Base-by-base conservation (phyloP, 2,797 vertebrate genomes). In the Hydrolagus colliei region DNA sequence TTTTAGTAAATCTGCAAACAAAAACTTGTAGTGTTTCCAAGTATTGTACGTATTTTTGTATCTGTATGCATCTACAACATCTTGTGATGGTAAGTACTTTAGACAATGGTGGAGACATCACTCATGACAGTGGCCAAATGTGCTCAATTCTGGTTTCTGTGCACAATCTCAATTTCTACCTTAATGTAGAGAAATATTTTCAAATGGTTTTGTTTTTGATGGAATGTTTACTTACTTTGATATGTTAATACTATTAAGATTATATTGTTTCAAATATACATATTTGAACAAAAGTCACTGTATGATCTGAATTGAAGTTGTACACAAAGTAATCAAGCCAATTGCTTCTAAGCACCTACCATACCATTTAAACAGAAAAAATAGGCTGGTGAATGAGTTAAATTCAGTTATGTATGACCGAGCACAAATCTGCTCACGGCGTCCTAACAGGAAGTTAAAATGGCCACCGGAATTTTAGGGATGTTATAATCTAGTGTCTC, bases 361-460 rank as follows among this genome's bases (percentile, higher is more conserved):
- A 59, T 71, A 71, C 68, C 16, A 9, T 11, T 73, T 73, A 22
- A 2, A 75, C 67, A 32, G 63, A 9, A 35, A 59, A 82, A 67
- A 9, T 7, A 67, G 62, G 13, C 27, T 68, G 32, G 35, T 67
- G 27, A 82, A 32, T 67, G 79, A 27, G 32, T 82, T 68, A 68
- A 80, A 16, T 65, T n/a, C 22, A 65, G 78, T 32, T 62, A 18
- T 10, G 12, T 52, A 52, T 52, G 41, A 52, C 41, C 18, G 63
- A 68, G 63, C 27, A 10, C 14, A 10, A 82, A 32, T 82, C 41
- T 82, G 68, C 68, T 82, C 65, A 63, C 41, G 22, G 79, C 27
- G 68, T 82, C 20, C 79, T 32, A 82, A 20, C 27, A 35, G 78
- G 63, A 82, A 82, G 79, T 9, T 80, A 80, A 67, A 80, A 80